phyloP scores from a whole-genome alignment of 2,113 vertebrate species.

The Nycticebus coucang region DNA sequence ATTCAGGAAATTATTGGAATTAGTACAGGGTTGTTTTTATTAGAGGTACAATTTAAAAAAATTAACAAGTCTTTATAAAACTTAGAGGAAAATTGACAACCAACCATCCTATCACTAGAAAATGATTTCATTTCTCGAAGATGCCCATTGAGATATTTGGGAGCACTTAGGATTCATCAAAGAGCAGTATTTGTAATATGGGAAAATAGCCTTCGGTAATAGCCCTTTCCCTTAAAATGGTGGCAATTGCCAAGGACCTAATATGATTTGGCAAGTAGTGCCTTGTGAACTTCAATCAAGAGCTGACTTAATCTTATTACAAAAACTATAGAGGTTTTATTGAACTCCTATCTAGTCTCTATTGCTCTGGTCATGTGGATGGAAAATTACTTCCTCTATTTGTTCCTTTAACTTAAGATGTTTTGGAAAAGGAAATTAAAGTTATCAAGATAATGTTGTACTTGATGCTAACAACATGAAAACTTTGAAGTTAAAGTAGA shows the following conservation, averaged over 20 bases:
- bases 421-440: conserved; percentile 74
- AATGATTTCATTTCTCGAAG: conserved; percentile 36
- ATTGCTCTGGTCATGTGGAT: conserved; percentile 62
- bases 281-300: conserved; percentile 70
- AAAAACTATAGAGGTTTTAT: conserved; percentile 72
- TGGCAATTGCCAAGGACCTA: conserved; percentile 60
- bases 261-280: conserved; percentile 76
- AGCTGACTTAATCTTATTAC: conserved; percentile 76
- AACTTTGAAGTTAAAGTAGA: conserved; percentile 61
- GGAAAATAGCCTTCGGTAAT: conserved; percentile 63
- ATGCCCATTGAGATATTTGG: conserved; percentile 39
- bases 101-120: background rate
- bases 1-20: background rate
- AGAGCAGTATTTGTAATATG: conserved; percentile 56
- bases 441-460: conserved; percentile 67
- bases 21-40: background rate
- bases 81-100: conserved; percentile 3
- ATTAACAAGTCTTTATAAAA: background rate
- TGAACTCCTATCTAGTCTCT: conserved; percentile 70
- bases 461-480: conserved; percentile 55
- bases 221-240: conserved; percentile 64
- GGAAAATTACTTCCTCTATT: conserved; percentile 73
- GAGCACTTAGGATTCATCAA: conserved; percentile 66
- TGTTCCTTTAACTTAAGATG: conserved; percentile 68
- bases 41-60: background rate